Conservation (phyloP, 2,797 vertebrate species). For the Sarcoramphus papa region DNA sequence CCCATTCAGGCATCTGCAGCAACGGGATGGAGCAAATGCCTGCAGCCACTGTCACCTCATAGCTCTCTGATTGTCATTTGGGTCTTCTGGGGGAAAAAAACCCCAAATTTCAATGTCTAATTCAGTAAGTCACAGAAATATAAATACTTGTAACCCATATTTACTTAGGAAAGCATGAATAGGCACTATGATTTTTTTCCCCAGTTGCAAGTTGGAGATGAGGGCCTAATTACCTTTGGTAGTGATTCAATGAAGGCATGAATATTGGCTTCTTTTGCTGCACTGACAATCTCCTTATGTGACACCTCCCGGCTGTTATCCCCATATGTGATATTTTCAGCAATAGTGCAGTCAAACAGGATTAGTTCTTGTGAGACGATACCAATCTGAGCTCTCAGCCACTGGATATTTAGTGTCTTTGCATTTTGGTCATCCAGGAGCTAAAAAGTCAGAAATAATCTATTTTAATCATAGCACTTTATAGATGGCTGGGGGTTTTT, state of each 20-base stretch:
- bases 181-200: not conserved
- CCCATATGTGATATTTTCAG: constrained; percentile 87
- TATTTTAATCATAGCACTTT: not conserved
- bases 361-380: constrained; percentile 88
- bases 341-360: constrained; percentile 85
- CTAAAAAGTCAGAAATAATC: constrained; percentile 54
- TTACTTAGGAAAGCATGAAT: not conserved
- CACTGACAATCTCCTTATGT: constrained; percentile 76
- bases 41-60: not conserved
- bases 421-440: constrained; percentile 74
- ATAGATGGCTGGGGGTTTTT: not conserved
- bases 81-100: not conserved
- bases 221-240: constrained; percentile 74
- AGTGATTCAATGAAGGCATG: constrained; percentile 83
- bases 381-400: constrained; percentile 85
- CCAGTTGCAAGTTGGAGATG: not conserved
- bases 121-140: not conserved
- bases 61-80: not conserved
- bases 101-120: not conserved
- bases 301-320: constrained; percentile 78
- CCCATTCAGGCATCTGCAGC: not conserved
- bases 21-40: not conserved
- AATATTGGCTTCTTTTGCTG: constrained; percentile 84
- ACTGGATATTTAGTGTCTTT: constrained; percentile 81
- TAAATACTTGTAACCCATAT: not conserved